A percentile compares a stretch with the other conserved stretches of the same genome.
Evolutionary conservation across 2,113 vertebrate genomes (phyloP).

Genomic region (Mellivora capensis): DNA sequence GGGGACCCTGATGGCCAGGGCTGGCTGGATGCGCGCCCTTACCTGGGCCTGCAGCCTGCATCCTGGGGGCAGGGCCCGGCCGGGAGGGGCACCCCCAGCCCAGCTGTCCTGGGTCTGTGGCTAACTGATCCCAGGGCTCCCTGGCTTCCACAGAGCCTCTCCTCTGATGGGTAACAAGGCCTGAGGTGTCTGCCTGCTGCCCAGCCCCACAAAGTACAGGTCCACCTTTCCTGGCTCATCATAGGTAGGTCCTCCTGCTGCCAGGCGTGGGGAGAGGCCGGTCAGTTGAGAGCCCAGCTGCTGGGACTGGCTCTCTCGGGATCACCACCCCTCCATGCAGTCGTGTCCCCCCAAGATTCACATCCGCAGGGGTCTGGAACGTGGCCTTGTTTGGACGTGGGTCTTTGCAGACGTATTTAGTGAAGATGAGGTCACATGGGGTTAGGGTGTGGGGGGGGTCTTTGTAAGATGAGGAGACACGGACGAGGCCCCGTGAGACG

Average conservation of each 20-base stretch:
- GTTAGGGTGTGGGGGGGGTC: background rate
- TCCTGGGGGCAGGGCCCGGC: too few species aligned
- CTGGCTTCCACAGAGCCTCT: background rate
- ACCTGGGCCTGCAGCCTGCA: background rate
- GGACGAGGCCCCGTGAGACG: background rate
- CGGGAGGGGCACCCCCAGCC: too few species aligned
- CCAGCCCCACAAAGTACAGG: constrained; percentile 73
- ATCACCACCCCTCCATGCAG: background rate
- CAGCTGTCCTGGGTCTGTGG: too few species aligned
- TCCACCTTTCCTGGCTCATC: constrained; percentile 76
- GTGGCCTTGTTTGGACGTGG: background rate
- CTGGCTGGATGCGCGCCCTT: background rate
- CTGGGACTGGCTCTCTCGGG: constrained; percentile 7
- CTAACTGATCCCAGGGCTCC: too few species aligned
- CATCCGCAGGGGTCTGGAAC: background rate
- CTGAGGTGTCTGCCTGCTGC: constrained; percentile 68
- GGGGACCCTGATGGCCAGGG: background rate
- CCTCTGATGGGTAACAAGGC: constrained; percentile 74
- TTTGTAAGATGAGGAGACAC: background rate
- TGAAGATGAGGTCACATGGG: background rate
- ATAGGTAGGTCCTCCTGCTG: background rate
- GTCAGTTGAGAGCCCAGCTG: constrained; percentile 70
- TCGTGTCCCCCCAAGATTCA: background rate
- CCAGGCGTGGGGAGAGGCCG: constrained; percentile 48
- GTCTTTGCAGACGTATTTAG: background rate